phyloP scores from a whole-genome alignment of 1,140 invertebrate genomes.

The Pachyrhynchus sulphureomaculatus region DNA sequence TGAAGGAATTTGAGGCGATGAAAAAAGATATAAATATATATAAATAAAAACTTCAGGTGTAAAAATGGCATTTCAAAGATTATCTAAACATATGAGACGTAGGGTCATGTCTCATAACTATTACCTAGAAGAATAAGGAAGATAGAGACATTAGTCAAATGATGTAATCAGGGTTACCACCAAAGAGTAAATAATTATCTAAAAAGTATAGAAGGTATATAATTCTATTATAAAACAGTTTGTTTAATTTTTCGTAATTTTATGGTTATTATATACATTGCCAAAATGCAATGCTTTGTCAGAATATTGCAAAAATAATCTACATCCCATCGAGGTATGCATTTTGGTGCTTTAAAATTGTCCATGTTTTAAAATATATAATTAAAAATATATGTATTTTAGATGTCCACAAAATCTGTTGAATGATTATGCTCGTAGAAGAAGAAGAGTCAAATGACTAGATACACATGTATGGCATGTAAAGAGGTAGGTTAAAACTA shows the following conservation, averaged over 20 bases:
- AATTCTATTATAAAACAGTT: background rate
- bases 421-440: constrained; percentile 78
- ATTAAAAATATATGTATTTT: too few species aligned
- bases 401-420: constrained; percentile 73
- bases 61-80: constrained; percentile 79
- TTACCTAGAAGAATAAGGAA: constrained; percentile 77
- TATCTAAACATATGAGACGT: constrained; percentile 91
- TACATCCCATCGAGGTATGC: too few species aligned
- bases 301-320: too few species aligned
- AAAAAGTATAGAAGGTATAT: constrained; percentile 71
- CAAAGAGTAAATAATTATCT: constrained; percentile 75
- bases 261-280: too few species aligned
- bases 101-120: constrained; percentile 92
- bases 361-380: too few species aligned
- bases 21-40: constrained; percentile 61
- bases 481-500: constrained; percentile 65
- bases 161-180: constrained; percentile 65
- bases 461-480: constrained; percentile 99
- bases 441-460: constrained; percentile 71
- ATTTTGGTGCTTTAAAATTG: too few species aligned
- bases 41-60: constrained; percentile 61
- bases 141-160: constrained; percentile 69
- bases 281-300: too few species aligned
- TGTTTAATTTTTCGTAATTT: background rate
- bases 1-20: constrained; percentile 66